Evolutionary conservation across 2,797 vertebrate species (phyloP), one percentile per base, ranked within the genome.

Genomic region (Chromobotia macracanthus): DNA sequence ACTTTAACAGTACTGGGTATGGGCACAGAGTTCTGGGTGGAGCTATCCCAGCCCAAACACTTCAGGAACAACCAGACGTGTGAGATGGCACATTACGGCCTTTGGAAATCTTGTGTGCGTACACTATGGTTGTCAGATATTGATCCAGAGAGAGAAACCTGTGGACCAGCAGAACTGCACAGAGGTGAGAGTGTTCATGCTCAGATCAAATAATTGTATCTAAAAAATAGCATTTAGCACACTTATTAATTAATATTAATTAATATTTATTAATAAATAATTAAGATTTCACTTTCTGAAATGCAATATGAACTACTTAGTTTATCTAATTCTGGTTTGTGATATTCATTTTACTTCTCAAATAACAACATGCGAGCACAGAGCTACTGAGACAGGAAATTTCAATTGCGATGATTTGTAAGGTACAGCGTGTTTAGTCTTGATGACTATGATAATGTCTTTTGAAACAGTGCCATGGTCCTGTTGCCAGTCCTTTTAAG

Each of bases 1-100:
- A 94, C 94, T 46, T 92, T 97, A 83, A 93, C 93, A 0, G 94
- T 97, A 80, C 86, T 97, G 85, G 94, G 95, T 2, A 92, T 97
- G 90, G 95, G 95, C 81, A 97, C 96, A 1, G 96, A 97, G 89
- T 97, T 96, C 89, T 97, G 96, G 96, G 96, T 94, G 89, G 96
- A 96, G 84, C 89, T 97, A 86, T 93, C 94, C 80, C 93, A 95
- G 65, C 92, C 93, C 68, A 95, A 94, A 87, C 87, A 91, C 87
- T 94, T 93, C 82, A 89, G 91, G 12, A 84, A 91, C 87, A 96
- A 95, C 58, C 89, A 91, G 46, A 94, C 95, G 9, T 97, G 96
- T 77, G 93, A 95, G 75, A 92, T 94, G 11, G 95, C 92, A 46
- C 94, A 97, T 86, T 95, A 95, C 13, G 96, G 96, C 80, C 91